Conservation (phyloP, 1,140 invertebrate genomes). For the Contarinia nasturtii region DNA sequence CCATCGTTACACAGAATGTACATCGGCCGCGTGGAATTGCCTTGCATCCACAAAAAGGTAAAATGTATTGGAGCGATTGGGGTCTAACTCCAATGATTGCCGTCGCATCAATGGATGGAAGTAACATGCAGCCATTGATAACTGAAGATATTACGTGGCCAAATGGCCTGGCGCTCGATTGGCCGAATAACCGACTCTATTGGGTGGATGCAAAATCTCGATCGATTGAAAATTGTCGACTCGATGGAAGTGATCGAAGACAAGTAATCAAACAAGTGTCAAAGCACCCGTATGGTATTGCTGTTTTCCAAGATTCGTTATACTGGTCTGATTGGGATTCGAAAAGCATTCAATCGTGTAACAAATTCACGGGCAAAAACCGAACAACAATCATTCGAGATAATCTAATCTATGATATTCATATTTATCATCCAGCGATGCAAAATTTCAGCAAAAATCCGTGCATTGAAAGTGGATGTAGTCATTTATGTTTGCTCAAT, state of each 20-base stretch:
- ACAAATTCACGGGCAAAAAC: constrained; percentile 46
- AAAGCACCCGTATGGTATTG: constrained; percentile 61
- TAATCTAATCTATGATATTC: constrained; percentile 35
- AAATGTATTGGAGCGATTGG: constrained; percentile 79
- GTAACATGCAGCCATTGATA: constrained; percentile 31
- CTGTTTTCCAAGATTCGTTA: constrained; percentile 69
- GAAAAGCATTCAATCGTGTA: constrained; percentile 38
- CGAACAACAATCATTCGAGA: constrained; percentile 30
- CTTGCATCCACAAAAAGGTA: constrained; percentile 37
- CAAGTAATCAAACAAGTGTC: constrained; percentile 34
- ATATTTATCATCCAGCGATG: constrained; percentile 45
- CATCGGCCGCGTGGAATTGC: constrained; percentile 41
- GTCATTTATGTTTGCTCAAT: constrained; percentile 61
- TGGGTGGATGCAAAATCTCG: constrained; percentile 58
- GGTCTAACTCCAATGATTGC: constrained; percentile 50
- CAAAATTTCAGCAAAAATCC: constrained; percentile 38
- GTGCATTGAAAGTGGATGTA: constrained; percentile 45
- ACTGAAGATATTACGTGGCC: constrained; percentile 57
- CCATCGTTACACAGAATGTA: constrained; percentile 33
- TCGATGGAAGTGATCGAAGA: constrained; percentile 51
- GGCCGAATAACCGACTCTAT: constrained; percentile 53
- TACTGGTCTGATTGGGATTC: constrained; percentile 72
- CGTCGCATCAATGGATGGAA: constrained; percentile 70
- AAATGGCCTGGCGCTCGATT: constrained; percentile 76
- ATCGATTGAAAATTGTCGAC: constrained; percentile 52